Evolutionary conservation across 1,140 invertebrate genomes (phyloP), one percentile per base, ranked within the genome.

Genomic region (Portunus trituberculatus): DNA sequence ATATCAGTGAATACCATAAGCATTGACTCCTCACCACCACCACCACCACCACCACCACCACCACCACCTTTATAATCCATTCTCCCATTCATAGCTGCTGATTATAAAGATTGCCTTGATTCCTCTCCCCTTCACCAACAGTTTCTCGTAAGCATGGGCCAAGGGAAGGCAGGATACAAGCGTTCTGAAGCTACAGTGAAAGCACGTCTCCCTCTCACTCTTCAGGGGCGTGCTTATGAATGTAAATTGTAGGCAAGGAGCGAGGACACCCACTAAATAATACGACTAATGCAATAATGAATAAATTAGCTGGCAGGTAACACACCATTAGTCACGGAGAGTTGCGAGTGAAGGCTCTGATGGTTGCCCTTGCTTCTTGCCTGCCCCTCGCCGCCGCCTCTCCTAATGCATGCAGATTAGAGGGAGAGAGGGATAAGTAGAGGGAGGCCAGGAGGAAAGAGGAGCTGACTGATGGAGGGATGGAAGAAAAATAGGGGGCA

Each of bases 371-470:
- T 76, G 20, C 67, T n/a, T 76, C 67, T n/a, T n/a, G 67, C 67
- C 67, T 76, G 16, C n/a, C 67, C 67, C 67, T 76, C 67, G 12
- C n/a, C 67, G 67, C 67, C 67, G 12, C 67, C 20, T n/a, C 67
- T 20, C 67, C 20, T 76, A 76, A 76, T 76, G 67, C 67, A 76
- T 76, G 67, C 67, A 76, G 67, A 76, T 76, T 76, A 76, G 39
- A 90, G 88, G 45, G 88, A 48, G 39, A 29, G 88, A 90, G 16
- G 29, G 86, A 52, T 48, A 76, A 76, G 67, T 76, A 76, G 67
- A 76, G 67, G 67, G n/a, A 76, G 67, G 67, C 16, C 0, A 8
- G n/a, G 20, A 76, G 67, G 67, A 76, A 76, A 76, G 67, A 76
- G 20, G 67, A 76, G 67, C 67, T n/a, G n/a, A 76, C 6, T n/a